These are phyloP conservation scores for Podarcis siculus DNA, from an alignment of 2,797 vertebrate genomes.

Conservation along the genomic window DNA sequence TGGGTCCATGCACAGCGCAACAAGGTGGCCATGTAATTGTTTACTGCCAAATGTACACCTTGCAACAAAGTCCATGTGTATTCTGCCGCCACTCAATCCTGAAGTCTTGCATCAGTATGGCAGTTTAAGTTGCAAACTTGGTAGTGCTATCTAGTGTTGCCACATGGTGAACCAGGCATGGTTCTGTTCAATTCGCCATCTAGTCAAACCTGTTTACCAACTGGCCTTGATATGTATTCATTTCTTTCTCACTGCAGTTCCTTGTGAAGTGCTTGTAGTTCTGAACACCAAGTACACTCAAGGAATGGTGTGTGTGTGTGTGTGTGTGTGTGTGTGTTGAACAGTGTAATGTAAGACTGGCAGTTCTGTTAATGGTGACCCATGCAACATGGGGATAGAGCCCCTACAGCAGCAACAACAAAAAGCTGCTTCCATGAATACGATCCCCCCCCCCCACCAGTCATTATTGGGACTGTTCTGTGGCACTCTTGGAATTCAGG, in stretches of 20 bases:
- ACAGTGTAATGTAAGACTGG: neutral
- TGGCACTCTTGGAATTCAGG: neutral
- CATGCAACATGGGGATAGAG: neutral
- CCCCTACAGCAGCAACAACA: neutral
- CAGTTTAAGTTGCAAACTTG: neutral
- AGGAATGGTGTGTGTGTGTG: neutral
- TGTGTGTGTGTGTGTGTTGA: neutral
- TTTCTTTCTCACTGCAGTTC: neutral
- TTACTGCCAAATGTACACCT: neutral
- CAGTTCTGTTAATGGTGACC: neutral
- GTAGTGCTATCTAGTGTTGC: neutral
- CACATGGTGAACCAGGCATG: neutral
- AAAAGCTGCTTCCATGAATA: neutral
- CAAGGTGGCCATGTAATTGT: neutral
- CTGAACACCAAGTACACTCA: neutral
- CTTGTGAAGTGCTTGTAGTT: neutral
- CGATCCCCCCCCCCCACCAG: neutral
- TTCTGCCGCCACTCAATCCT: neutral
- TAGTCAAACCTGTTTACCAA: neutral
- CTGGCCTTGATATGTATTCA: neutral
- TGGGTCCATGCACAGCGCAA: neutral
- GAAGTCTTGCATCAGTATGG: neutral
- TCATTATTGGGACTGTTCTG: conserved; percentile 11
- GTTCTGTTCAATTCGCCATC: neutral
- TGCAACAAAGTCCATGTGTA: neutral